Conservation (phyloP, 2,888 invertebrate species). For the Lobophora halterata region DNA sequence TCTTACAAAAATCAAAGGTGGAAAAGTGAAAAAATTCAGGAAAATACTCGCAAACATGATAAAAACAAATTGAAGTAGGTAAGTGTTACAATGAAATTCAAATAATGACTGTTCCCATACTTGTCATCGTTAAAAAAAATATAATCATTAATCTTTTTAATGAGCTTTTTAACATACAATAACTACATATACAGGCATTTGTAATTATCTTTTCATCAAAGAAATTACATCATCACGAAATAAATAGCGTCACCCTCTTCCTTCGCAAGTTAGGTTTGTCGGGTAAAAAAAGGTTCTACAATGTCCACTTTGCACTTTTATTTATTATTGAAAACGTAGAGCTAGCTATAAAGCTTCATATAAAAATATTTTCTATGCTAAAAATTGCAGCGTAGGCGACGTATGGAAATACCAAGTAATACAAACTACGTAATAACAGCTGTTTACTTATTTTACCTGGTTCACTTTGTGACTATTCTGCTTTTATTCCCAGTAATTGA, state of each 20-base stretch:
- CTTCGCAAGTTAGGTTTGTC: no score
- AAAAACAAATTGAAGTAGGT: no score
- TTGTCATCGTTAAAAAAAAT: not conserved
- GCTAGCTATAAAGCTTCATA: constrained; percentile 3
- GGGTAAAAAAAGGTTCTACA: not conserved
- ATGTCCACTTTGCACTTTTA: not conserved
- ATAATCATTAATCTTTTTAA: constrained; percentile 14
- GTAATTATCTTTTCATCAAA: no score
- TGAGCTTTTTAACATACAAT: constrained; percentile 2
- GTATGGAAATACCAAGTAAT: constrained; percentile 14
- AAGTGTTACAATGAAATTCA: not conserved
- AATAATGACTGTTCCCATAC: constrained; percentile 4
- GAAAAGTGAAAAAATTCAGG: no score
- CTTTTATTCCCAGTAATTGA: constrained; percentile 39
- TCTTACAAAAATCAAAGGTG: no score
- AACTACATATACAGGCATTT: not conserved
- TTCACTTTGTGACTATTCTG: constrained; percentile 29
- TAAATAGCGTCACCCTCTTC: no score
- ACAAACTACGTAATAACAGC: constrained; percentile 10
- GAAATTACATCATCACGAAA: no score
- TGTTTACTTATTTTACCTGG: constrained; percentile 39
- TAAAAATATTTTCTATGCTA: constrained; percentile 4
- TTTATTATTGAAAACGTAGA: constrained; percentile 1
- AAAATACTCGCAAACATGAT: no score
- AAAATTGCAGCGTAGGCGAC: constrained; percentile 7